Evolutionary conservation across 2,113 vertebrate species (phyloP).

Genomic region (Thomomys bottae): DNA sequence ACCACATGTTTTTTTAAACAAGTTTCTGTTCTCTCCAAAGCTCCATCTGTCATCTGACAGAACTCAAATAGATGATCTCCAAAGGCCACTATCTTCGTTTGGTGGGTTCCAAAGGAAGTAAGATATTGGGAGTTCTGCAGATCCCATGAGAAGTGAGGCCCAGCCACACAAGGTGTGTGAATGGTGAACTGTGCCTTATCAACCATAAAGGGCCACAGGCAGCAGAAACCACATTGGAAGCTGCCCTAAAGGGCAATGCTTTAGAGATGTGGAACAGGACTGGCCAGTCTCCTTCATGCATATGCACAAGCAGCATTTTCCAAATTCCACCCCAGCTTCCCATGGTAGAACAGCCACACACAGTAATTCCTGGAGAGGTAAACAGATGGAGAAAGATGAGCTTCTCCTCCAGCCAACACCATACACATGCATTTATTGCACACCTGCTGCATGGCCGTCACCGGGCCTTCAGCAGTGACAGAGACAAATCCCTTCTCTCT

Average conservation of each 20-base stretch:
- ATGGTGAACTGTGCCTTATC: not conserved
- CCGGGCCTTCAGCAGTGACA: not conserved
- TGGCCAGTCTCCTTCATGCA: constrained; percentile 33
- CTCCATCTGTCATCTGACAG: not conserved
- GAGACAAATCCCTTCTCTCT: not conserved
- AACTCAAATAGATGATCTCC: not conserved
- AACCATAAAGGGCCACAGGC: constrained; percentile 2
- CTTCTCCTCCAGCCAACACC: not conserved
- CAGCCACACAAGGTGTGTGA: not conserved
- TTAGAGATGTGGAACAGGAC: constrained; percentile 60
- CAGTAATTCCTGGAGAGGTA: constrained; percentile 68
- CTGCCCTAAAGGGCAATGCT: constrained; percentile 60
- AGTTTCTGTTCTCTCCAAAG: not conserved
- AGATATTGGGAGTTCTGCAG: not conserved
- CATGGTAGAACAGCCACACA: constrained; percentile 1
- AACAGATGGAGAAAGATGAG: not conserved
- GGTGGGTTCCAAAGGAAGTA: not conserved
- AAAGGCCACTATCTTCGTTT: not conserved
- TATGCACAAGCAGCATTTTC: constrained; percentile 61
- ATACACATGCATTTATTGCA: not conserved
- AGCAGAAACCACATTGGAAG: constrained; percentile 1
- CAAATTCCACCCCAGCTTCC: constrained; percentile 62
- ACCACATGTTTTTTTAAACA: no score
- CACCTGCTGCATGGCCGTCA: not conserved
- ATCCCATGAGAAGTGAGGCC: not conserved